Evolutionary conservation across 2,797 vertebrate species (phyloP).

Genomic region (Chrysocyon brachyurus): DNA sequence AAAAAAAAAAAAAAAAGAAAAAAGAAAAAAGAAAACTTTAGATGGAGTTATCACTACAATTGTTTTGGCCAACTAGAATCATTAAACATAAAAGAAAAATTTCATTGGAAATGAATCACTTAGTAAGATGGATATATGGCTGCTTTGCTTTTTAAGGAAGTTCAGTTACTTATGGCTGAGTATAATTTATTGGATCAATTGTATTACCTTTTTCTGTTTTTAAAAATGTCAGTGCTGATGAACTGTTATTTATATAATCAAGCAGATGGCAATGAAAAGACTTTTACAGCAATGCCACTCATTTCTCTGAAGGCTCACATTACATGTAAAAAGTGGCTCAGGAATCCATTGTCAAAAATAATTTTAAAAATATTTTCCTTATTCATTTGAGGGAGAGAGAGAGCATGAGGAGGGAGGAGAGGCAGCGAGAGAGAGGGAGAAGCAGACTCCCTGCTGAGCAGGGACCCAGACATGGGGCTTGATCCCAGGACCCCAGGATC

Average conservation of each 20-base stretch:
- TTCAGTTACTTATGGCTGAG: background rate
- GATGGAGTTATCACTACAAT: background rate
- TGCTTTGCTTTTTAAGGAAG: background rate
- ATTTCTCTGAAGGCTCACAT: conserved; percentile 24
- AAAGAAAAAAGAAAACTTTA: background rate
- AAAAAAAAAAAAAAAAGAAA: no score
- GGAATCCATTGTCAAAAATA: background rate
- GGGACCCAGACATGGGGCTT: no score
- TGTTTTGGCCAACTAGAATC: background rate
- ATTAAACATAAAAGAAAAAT: conserved; percentile 17
- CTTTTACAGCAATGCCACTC: background rate
- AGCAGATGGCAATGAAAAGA: background rate
- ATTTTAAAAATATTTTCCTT: no score
- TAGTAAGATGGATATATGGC: background rate
- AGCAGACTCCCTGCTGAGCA: no score
- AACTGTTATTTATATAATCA: conserved; percentile 19
- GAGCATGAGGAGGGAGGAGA: no score
- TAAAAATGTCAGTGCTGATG: background rate
- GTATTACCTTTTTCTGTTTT: background rate
- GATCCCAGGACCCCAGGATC: no score
- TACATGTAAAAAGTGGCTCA: background rate
- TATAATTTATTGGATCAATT: background rate
- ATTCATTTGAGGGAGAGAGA: no score
- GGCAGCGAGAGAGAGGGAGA: no score
- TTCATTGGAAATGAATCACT: conserved; percentile 22